These are phyloP conservation scores for Calephelis virginiensis DNA, from an alignment of 1,140 invertebrate species.

Conservation along the genomic window DNA sequence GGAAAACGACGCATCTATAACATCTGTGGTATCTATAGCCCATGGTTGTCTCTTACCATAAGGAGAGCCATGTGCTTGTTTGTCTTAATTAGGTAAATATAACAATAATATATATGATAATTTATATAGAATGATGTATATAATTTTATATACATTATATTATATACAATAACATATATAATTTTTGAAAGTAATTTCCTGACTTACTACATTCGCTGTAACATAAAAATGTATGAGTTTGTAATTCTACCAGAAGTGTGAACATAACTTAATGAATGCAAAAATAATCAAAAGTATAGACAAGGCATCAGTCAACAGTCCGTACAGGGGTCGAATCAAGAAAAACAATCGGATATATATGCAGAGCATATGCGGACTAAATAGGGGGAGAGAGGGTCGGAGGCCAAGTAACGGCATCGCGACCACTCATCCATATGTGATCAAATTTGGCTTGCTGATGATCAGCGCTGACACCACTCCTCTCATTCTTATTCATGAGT, in stretches of 20 bases:
- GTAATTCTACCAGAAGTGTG: neutral
- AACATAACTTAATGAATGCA: conserved; percentile 1
- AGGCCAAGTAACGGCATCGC: conserved; percentile 36
- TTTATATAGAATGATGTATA: too few species aligned
- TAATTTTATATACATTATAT: too few species aligned
- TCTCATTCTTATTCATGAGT: conserved; percentile 43
- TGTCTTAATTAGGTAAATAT: too few species aligned
- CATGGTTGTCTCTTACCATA: too few species aligned
- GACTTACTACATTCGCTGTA: too few species aligned
- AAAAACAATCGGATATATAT: conserved; percentile 47
- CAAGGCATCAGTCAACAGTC: neutral
- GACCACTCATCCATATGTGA: conserved; percentile 62
- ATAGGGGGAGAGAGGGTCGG: neutral
- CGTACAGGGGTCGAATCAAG: conserved; percentile 17
- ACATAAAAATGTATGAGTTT: too few species aligned
- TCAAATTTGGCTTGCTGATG: conserved; percentile 53
- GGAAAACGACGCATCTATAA: too few species aligned
- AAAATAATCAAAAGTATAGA: conserved; percentile 1
- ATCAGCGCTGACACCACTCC: conserved; percentile 20
- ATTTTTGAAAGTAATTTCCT: too few species aligned
- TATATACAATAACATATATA: too few species aligned
- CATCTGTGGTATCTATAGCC: too few species aligned
- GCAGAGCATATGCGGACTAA: conserved; percentile 37
- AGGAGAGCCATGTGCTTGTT: too few species aligned
- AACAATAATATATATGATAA: too few species aligned